Evolutionary conservation across 2,888 invertebrate genomes (phyloP).

Genomic region (Harpagoxenus sublaevis): DNA sequence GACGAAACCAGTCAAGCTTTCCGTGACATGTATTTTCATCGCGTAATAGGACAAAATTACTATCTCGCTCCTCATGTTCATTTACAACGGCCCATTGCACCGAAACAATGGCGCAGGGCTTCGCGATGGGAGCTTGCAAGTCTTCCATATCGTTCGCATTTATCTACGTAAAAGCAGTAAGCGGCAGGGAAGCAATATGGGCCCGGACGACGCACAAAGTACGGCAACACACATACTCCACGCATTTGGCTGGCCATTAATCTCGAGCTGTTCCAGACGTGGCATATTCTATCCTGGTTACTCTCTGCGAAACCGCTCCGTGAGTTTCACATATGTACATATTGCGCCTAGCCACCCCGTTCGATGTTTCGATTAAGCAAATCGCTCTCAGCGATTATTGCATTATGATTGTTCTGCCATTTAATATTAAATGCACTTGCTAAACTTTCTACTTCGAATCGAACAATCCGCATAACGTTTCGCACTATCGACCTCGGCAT

Average conservation of each 20-base stretch:
- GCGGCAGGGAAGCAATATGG: conserved; percentile 33
- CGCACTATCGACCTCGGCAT: not conserved
- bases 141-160: conserved; percentile 58
- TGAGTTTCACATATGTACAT: not conserved
- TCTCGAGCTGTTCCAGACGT: conserved; percentile 75
- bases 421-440: conserved; percentile 26
- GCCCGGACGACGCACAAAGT: conserved; percentile 63
- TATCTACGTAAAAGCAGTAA: conserved; percentile 58
- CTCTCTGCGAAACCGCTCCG: conserved; percentile 8
- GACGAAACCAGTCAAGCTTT: not conserved
- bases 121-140: conserved; percentile 36
- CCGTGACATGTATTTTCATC: conserved; percentile 13
- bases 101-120: conserved; percentile 22
- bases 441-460: not conserved
- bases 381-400: conserved; percentile 41
- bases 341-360: not conserved
- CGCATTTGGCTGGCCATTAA: conserved; percentile 76
- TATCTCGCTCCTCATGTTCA: conserved; percentile 6
- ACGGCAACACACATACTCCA: conserved; percentile 72
- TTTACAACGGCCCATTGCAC: conserved; percentile 49
- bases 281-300: conserved; percentile 59
- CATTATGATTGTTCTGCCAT: conserved; percentile 30
- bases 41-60: conserved; percentile 4
- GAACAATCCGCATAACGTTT: not conserved
- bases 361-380: conserved; percentile 34